These are phyloP conservation scores for Cryptophagus acutangulus DNA, from an alignment of 2,888 invertebrate genomes.

Conservation along the genomic window DNA sequence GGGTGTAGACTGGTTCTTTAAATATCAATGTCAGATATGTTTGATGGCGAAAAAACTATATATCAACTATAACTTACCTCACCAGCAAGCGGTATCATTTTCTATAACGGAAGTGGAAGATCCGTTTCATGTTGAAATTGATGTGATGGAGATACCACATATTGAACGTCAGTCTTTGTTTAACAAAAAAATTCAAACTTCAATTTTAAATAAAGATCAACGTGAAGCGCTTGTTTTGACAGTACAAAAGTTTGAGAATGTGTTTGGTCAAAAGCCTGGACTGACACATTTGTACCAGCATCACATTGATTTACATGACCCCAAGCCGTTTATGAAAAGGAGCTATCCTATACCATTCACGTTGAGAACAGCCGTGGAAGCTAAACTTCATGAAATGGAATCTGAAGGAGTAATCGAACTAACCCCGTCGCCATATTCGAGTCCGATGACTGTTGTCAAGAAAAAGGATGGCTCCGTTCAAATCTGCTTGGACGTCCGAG, in stretches of 20 bases:
- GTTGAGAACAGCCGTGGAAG: slow-evolving; percentile 1
- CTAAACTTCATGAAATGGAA: background rate
- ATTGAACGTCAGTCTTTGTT: no score
- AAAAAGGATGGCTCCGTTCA: slow-evolving; percentile 6
- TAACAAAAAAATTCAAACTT: no score
- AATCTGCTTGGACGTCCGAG: background rate
- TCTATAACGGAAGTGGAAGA: no score
- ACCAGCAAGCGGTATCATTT: no score
- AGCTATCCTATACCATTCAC: background rate
- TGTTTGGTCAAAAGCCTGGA: background rate
- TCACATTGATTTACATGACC: background rate
- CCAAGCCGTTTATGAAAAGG: background rate
- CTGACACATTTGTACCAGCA: background rate
- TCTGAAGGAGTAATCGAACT: background rate
- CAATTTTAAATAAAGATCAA: background rate
- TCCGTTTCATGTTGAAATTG: no score
- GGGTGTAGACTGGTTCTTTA: no score
- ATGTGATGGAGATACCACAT: no score
- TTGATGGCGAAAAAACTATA: no score
- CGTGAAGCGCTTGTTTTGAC: background rate
- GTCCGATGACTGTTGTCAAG: slow-evolving; percentile 9
- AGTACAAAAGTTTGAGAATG: no score
- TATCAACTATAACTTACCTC: no score
- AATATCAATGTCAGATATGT: no score
- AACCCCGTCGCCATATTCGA: background rate